These are phyloP conservation scores for Pungitius pungitius DNA, from an alignment of 2,113 vertebrate species.

Conservation along the genomic window DNA sequence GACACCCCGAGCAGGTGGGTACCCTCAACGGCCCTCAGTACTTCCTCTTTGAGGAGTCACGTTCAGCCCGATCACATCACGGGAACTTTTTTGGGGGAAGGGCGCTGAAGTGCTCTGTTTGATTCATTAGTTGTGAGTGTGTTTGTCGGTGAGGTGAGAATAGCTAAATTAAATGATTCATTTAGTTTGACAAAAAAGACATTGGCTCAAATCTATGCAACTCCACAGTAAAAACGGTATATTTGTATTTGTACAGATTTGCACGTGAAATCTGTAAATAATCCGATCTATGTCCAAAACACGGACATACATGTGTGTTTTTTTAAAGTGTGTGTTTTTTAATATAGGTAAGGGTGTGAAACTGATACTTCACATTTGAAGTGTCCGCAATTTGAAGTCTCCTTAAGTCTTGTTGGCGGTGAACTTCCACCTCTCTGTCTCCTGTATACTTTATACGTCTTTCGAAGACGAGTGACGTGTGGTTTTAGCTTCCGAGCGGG, in stretches of 20 bases:
- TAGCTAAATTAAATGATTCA: neutral
- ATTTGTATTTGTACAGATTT: neutral
- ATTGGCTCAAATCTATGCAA: neutral
- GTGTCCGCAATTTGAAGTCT: too few species aligned
- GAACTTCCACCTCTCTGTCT: too few species aligned
- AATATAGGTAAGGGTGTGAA: constrained; percentile 61
- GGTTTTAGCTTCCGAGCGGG: neutral
- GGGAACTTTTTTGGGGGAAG: neutral
- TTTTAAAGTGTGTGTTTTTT: constrained; percentile 48
- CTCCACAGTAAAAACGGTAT: constrained; percentile 7
- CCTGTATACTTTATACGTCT: too few species aligned
- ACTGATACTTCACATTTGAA: constrained; percentile 22
- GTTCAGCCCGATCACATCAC: neutral
- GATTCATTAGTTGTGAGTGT: neutral
- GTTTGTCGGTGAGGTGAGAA: neutral
- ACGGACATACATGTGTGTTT: constrained; percentile 63
- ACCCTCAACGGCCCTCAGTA: constrained; percentile 38
- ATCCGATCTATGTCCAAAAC: constrained; percentile 46
- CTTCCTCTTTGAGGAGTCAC: constrained; percentile 21
- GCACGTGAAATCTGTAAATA: constrained; percentile 11
- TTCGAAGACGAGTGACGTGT: too few species aligned
- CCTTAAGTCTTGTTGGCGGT: too few species aligned
- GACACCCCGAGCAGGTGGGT: constrained; percentile 81
- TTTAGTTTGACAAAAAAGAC: neutral
- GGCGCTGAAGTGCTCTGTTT: neutral